These are phyloP conservation scores for Hemibagrus guttatus DNA, from an alignment of 2,797 vertebrate species.

Conservation along the genomic window DNA sequence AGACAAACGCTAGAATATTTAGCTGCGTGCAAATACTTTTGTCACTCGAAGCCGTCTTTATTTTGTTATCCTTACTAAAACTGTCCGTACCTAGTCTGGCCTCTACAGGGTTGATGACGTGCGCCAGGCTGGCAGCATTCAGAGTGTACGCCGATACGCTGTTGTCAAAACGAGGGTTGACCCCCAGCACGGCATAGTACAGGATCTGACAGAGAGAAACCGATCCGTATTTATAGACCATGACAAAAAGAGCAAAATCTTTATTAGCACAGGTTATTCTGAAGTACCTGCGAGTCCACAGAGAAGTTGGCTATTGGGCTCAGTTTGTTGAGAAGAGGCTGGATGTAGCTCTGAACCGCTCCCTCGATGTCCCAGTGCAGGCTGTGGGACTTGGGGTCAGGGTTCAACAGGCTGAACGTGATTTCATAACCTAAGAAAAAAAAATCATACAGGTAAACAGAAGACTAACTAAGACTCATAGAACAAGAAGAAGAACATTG, in stretches of 20 bases:
- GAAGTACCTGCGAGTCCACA: conserved; percentile 90
- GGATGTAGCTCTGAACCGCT: conserved; percentile 82
- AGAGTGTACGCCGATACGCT: conserved; percentile 82
- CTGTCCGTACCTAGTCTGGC: conserved; percentile 86
- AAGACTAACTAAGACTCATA: not conserved
- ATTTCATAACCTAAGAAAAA: conserved; percentile 87
- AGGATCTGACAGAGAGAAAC: conserved; percentile 77
- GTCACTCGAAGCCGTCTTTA: not conserved
- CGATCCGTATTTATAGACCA: not conserved
- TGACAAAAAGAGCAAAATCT: not conserved
- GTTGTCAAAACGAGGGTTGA: conserved; percentile 89
- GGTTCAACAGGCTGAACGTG: conserved; percentile 95
- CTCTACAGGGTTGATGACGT: conserved; percentile 97
- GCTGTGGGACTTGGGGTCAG: conserved; percentile 89
- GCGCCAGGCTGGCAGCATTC: conserved; percentile 86
- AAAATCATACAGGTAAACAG: not conserved
- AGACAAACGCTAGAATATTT: not conserved
- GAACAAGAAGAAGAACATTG: too few relatives aligned
- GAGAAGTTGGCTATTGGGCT: conserved; percentile 88
- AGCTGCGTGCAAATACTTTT: not conserved
- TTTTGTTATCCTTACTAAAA: not conserved
- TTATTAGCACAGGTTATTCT: not conserved
- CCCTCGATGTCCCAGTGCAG: conserved; percentile 91
- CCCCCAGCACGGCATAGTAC: conserved; percentile 89
- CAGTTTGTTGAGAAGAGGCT: conserved; percentile 87